phyloP scores from a whole-genome alignment of 2,797 vertebrate genomes.

The Syncerus caffer region DNA sequence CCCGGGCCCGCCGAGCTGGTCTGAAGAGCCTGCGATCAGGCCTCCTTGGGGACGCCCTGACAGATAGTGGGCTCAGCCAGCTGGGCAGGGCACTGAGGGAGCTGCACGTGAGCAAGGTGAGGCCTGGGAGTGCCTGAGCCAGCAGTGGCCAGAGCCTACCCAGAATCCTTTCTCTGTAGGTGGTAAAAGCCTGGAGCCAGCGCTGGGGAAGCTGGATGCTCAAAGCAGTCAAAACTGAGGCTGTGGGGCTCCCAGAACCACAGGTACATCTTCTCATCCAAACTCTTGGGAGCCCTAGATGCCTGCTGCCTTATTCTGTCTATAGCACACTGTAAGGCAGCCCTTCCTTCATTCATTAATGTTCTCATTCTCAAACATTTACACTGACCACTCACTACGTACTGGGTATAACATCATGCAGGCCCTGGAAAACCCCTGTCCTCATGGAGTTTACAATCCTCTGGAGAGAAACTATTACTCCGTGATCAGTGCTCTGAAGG shows the following conservation, averaged over 20 bases:
- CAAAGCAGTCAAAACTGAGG: background rate
- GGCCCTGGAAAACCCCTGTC: background rate
- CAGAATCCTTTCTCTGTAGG: conserved; percentile 75
- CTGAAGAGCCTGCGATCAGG: conserved; percentile 79
- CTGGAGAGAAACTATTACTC: background rate
- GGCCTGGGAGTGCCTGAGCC: background rate
- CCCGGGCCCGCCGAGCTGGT: conserved; percentile 63
- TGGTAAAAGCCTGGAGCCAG: conserved; percentile 88
- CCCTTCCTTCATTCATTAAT: background rate
- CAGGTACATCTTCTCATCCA: conserved; percentile 36
- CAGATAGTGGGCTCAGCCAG: conserved; percentile 64
- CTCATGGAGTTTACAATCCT: background rate
- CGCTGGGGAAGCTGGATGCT: background rate
- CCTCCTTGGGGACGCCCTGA: conserved; percentile 71
- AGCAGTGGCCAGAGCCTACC: background rate
- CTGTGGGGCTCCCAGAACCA: background rate
- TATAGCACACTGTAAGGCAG: background rate
- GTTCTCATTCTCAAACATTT: background rate
- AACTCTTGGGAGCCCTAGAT: background rate
- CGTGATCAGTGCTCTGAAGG: background rate
- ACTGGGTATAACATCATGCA: background rate
- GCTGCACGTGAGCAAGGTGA: conserved; percentile 83
- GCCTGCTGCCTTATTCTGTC: background rate
- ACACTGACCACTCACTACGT: background rate
- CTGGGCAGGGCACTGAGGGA: conserved; percentile 82